Base-by-base conservation (phyloP, 2,888 invertebrate species). In the Polyommatus iphigenia region DNA sequence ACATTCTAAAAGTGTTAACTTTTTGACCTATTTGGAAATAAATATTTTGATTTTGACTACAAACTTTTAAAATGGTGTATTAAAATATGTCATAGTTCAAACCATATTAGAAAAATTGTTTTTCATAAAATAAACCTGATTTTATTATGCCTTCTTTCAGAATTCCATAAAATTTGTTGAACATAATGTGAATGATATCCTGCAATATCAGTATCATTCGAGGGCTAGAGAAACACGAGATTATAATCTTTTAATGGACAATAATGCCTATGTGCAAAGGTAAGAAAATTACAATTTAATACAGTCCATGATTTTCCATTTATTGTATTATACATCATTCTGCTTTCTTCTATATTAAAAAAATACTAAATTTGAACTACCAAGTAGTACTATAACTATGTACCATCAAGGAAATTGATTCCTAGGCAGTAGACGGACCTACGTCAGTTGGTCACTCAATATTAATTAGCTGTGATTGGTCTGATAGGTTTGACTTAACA, bases 231-330 rank as follows among this genome's bases (percentile, higher is more conserved):
- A 98, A 86, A 96, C 97, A 0, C 94, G 98, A 80, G 98, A 98
- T 89, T 97, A 96, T 87, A 97, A 97, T 85, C 90, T 98, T 80
- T 90, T 98, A 36, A 86, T 96, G 81, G 97, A 97, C 85, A 98
- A 98, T 88, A 97, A 98, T 87, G 91, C 95, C 6, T 98, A 98
- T 88, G 97, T 99, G n/a, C 95, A 97, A 80, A 96, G 96, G 93
- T 93, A 83, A 77, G 46, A 67, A 73, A 41, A 4, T 29, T 36
- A 24, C 7, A 62, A 0, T 62, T 62, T 24, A 10, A 50, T 50
- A 50, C 4, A 15, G 0, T 50, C 15, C 54, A 50, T 50, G 50
- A 15, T 50, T 50, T 41, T 8, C 41, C 41, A 41, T 41, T 41
- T 41, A 41, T 46, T 46, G 0, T 10, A 46, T 46, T 41, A 1